Conservation (phyloP, 2,888 invertebrate genomes). For the Cryptophagus acutangulus region DNA sequence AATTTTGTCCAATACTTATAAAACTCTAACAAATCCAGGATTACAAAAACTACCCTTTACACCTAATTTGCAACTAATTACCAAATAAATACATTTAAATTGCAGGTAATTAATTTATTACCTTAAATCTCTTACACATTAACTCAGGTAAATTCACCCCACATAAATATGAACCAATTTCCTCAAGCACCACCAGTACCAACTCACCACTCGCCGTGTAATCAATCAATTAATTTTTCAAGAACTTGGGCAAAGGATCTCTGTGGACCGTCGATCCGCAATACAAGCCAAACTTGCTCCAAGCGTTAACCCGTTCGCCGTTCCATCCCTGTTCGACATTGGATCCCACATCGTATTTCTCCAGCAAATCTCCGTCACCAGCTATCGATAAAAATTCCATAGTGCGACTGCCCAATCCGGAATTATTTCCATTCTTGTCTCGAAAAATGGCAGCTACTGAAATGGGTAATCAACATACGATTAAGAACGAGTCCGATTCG, state of each 20-base stretch:
- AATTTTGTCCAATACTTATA: too few species aligned
- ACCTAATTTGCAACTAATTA: too few species aligned
- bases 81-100: too few species aligned
- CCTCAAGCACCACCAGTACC: too few species aligned
- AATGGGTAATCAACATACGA: conserved; percentile 24
- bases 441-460: conserved; percentile 58
- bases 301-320: conserved; percentile 85
- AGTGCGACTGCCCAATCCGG: conserved; percentile 63
- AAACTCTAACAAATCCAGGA: too few species aligned
- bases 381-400: conserved; percentile 26
- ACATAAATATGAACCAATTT: too few species aligned
- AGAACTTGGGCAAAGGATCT: conserved; percentile 93
- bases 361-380: conserved; percentile 28
- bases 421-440: conserved; percentile 79
- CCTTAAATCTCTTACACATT: too few species aligned
- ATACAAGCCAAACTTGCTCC: conserved; percentile 80
- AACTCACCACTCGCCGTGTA: too few species aligned
- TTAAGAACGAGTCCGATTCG: conserved; percentile 37
- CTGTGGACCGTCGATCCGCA: conserved; percentile 94
- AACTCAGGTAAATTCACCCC: too few species aligned
- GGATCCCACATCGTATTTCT: conserved; percentile 48
- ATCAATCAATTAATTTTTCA: too few species aligned
- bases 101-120: too few species aligned
- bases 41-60: too few species aligned
- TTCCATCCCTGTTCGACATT: conserved; percentile 63